Evolutionary conservation across 2,888 invertebrate species (phyloP).

Genomic region (Cantharis nigra): DNA sequence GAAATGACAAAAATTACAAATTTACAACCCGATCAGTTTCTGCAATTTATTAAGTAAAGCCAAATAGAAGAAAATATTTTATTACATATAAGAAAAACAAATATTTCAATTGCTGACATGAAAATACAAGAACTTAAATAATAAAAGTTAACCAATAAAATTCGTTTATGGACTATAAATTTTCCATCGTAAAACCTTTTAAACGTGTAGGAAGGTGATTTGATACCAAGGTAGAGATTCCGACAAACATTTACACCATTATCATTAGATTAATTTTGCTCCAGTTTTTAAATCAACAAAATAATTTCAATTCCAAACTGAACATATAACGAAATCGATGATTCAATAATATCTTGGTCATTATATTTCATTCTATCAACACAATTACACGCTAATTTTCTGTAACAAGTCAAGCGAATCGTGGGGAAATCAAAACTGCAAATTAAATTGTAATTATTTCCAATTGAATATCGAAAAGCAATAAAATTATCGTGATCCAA

Average conservation of each 20-base stretch:
- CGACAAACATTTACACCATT: constrained; percentile 29
- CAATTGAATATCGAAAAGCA: not conserved
- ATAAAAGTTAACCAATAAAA: constrained; percentile 56
- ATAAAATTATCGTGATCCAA: not conserved
- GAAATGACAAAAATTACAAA: constrained; percentile 46
- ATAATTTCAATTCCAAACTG: not conserved
- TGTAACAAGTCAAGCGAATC: not conserved
- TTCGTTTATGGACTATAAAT: constrained; percentile 55
- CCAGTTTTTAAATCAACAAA: not conserved
- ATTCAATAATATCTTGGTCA: not conserved
- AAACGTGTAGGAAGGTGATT: constrained; percentile 47
- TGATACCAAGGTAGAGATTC: constrained; percentile 45
- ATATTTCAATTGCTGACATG: constrained; percentile 55
- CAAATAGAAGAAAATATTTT: constrained; percentile 51
- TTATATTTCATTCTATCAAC: not conserved
- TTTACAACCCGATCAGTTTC: constrained; percentile 50
- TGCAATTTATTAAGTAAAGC: constrained; percentile 42
- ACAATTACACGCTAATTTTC: not conserved
- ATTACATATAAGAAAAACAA: constrained; percentile 53
- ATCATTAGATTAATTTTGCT: not conserved
- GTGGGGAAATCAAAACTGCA: not conserved
- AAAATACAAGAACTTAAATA: constrained; percentile 57
- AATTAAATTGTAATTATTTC: not conserved
- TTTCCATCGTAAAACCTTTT: constrained; percentile 53
- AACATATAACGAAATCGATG: not conserved